Conservation (phyloP, 2,888 invertebrate genomes). For the Stenoptilia bipunctidactyla region DNA sequence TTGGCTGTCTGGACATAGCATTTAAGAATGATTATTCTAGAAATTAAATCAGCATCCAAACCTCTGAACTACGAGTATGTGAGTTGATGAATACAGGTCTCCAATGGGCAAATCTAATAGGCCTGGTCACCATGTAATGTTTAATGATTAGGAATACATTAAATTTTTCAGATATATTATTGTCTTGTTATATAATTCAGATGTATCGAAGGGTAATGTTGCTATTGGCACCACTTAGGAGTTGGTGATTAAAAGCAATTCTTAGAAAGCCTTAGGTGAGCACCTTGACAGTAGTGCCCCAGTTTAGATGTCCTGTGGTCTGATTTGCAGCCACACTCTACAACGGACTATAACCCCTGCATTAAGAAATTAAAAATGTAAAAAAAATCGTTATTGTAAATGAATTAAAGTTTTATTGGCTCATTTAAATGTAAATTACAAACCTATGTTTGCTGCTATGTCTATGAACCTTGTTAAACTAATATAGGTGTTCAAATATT, state of each 20-base stretch:
- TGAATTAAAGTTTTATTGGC: conserved; percentile 61
- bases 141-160: conserved; percentile 66
- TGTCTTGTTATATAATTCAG: conserved; percentile 72
- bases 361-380: conserved; percentile 41
- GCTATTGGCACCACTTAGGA: conserved; percentile 45
- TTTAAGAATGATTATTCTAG: conserved; percentile 22
- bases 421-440: conserved; percentile 54
- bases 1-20: conserved; percentile 47
- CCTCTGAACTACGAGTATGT: conserved; percentile 48
- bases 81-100: conserved; percentile 15
- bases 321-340: conserved; percentile 11
- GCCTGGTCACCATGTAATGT: conserved; percentile 65
- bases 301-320: conserved; percentile 18
- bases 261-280: conserved; percentile 60
- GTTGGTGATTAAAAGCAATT: conserved; percentile 49
- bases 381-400: conserved; percentile 65
- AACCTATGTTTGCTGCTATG: conserved; percentile 58
- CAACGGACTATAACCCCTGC: conserved; percentile 37
- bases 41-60: conserved; percentile 19
- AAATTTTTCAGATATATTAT: conserved; percentile 71
- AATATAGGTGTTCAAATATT: conserved; percentile 68
- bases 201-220: conserved; percentile 57
- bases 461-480: conserved; percentile 52
- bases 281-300: conserved; percentile 45
- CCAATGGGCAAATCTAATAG: conserved; percentile 40